Conservation (phyloP, 1,140 invertebrate species). For the Pseudomyrmex flavicornis region DNA sequence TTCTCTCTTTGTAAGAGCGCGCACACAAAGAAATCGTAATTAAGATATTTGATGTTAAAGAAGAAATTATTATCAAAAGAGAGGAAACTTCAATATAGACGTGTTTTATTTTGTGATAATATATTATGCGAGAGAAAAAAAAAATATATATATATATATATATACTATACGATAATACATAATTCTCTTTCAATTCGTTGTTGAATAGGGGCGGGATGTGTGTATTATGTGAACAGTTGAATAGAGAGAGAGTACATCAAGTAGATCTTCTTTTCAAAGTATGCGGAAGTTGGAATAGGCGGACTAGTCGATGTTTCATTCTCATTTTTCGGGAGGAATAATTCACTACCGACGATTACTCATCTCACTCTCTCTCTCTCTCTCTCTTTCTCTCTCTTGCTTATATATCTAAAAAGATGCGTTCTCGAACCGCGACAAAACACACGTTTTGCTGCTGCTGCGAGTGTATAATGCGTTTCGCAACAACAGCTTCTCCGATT, state of each 20-base stretch:
- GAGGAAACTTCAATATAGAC: too few species aligned
- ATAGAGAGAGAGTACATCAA: neutral
- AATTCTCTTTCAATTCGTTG: neutral
- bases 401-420: neutral
- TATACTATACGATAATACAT: neutral
- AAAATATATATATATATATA: neutral
- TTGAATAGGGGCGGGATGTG: conserved; percentile 1
- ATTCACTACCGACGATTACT: conserved; percentile 20
- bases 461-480: conserved; percentile 35
- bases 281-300: conserved; percentile 1
- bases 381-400: too few species aligned
- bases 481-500: conserved; percentile 54
- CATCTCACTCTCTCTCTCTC: conserved; percentile 13
- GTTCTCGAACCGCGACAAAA: conserved; percentile 32
- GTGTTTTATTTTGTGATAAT: neutral
- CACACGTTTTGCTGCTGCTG: conserved; percentile 19
- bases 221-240: conserved; percentile 1
- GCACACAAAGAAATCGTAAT: too few species aligned
- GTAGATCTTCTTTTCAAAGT: neutral
- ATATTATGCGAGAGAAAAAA: neutral
- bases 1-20: too few species aligned
- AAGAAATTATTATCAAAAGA: too few species aligned
- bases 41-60: too few species aligned
- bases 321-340: conserved; percentile 37
- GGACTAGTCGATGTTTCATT: conserved; percentile 28